Percentiles rank a stretch among this genome's conserved stretches.
Conservation (phyloP, 1,140 invertebrate genomes). For the Neotoxoptera formosana region DNA sequence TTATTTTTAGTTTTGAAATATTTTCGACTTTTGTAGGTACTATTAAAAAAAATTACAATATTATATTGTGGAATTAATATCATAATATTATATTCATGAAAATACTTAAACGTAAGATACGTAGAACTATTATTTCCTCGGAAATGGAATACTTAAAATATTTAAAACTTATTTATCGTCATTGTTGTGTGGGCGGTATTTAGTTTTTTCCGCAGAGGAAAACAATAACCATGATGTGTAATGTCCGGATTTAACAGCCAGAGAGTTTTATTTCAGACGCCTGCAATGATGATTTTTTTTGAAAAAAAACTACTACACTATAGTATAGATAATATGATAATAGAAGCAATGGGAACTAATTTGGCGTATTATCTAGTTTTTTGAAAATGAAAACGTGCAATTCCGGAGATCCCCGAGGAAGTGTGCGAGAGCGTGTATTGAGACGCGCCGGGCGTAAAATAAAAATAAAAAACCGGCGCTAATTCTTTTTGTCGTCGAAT, state of each 20-base stretch:
- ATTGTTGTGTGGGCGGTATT: background rate
- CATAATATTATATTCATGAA: background rate
- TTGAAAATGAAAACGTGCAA: background rate
- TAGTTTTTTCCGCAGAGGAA: background rate
- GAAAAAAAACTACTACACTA: background rate
- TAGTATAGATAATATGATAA: background rate
- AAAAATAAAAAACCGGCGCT: conserved; percentile 7
- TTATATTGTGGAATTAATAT: background rate
- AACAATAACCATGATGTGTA: background rate
- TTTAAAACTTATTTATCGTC: background rate
- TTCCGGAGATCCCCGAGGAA: background rate
- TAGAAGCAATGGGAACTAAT: background rate
- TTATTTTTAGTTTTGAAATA: background rate
- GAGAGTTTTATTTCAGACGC: background rate
- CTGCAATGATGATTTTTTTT: background rate
- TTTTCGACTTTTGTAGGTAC: background rate
- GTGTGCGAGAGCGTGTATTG: background rate
- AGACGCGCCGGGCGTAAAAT: background rate
- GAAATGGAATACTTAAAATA: background rate
- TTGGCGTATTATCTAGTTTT: background rate
- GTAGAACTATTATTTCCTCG: background rate
- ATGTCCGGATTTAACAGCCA: background rate
- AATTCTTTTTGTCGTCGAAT: conserved; percentile 32
- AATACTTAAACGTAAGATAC: background rate
- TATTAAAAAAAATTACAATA: background rate